Evolutionary conservation across 2,113 vertebrate species (phyloP), one percentile per base, ranked within the genome.

Genomic region (Mustela nigripes): DNA sequence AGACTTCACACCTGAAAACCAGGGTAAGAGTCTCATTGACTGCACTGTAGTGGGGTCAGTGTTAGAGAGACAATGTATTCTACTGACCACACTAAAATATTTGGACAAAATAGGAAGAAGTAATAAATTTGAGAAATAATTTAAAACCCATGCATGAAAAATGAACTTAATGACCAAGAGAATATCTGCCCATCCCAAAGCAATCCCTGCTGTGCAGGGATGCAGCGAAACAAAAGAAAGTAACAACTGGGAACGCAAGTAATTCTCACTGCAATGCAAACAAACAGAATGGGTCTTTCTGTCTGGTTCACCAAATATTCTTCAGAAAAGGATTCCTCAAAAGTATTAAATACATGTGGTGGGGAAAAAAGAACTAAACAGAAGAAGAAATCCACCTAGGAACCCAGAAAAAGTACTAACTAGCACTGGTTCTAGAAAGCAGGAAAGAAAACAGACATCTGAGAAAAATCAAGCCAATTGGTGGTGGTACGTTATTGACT

Each of bases 221-320:
- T 73, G 80, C 16, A 80, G 48, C 56, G 84, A 92, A 94, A 89
- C 62, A 92, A 84, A 92, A 76, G n/a, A 83, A 91, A 92, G 7
- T 42, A 93, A 79, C 31, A n/a, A 79, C 19, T 71, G 15, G 21
- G 24, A 90, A 93, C 28, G 3, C 24, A 83, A 69, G 22, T 36
- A 65, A 71, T 84, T 56, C 31, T 88, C 18, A 60, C 11, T 33
- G 18, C 7, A 86, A 60, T 58, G 9, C 16, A 87, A 76, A 93
- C 26, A 42, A 69, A 53, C 18, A 88, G 87, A 76, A 79, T 36
- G 45, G 7, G 19, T 79, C 7, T 63, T 89, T 83, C 60, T 83
- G 16, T 88, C 16, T 65, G 16, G 24, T 80, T 92, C 63, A 31
- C 11, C 45, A 56, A 89, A 48, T 19, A 6, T 63, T 80, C 24